phyloP scores from a whole-genome alignment of 2,113 vertebrate genomes.

The Hyperopisus bebe region DNA sequence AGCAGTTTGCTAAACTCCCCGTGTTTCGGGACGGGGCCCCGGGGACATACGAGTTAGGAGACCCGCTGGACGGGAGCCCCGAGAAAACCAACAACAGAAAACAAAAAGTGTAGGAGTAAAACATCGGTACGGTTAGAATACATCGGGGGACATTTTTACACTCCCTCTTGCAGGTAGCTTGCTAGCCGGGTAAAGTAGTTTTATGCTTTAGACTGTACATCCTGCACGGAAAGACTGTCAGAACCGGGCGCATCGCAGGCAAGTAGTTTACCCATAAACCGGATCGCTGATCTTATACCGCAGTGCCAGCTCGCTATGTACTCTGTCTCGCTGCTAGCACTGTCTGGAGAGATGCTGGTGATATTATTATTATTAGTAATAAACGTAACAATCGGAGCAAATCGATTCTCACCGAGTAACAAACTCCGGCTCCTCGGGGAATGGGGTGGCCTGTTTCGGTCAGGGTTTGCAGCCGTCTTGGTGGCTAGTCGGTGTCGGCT shows the following conservation, averaged over 20 bases:
- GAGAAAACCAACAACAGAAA: background rate
- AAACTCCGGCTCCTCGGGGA: background rate
- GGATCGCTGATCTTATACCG: background rate
- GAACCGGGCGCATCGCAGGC: background rate
- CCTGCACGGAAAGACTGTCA: background rate
- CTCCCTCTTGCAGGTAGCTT: background rate
- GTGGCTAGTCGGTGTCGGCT: background rate
- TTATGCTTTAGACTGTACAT: background rate
- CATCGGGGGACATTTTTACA: background rate
- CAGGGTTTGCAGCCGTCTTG: background rate
- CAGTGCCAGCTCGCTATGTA: background rate
- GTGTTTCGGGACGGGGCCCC: background rate
- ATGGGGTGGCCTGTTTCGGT: background rate
- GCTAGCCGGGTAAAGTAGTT: background rate
- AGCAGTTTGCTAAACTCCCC: background rate
- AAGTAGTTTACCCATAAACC: background rate
- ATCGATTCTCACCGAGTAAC: background rate
- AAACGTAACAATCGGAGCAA: background rate
- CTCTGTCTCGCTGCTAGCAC: background rate
- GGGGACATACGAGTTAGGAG: background rate
- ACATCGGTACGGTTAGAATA: background rate
- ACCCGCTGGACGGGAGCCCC: constrained; percentile 14
- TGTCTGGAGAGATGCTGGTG: background rate
- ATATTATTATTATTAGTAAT: background rate
- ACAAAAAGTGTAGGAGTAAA: background rate